These are phyloP conservation scores for Heliconius erato DNA, from an alignment of 2,888 invertebrate species.

Conservation along the genomic window DNA sequence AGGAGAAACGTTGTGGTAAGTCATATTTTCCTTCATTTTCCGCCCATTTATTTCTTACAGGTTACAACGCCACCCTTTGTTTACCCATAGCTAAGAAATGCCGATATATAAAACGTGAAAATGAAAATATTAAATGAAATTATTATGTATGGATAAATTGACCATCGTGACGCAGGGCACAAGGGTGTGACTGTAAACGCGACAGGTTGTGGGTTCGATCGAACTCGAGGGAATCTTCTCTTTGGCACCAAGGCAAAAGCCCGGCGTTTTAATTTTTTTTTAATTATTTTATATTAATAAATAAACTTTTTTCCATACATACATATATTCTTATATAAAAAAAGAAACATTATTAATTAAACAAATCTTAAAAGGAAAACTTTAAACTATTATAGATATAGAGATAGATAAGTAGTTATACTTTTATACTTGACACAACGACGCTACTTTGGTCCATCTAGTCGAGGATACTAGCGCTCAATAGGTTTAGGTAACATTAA, in stretches of 20 bases:
- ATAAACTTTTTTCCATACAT: no score
- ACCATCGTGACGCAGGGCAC: no score
- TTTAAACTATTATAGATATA: background rate
- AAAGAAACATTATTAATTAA: background rate
- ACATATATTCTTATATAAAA: background rate
- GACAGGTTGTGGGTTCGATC: no score
- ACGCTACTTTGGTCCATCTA: constrained; percentile 16
- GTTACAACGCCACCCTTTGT: background rate
- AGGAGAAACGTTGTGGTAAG: background rate
- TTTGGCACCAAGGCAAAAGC: no score
- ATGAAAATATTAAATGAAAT: background rate
- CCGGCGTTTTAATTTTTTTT: no score
- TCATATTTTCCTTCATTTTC: constrained; percentile 1
- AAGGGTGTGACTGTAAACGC: no score
- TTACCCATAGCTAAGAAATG: background rate
- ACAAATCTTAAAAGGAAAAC: background rate
- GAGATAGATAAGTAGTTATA: background rate
- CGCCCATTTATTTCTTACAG: background rate
- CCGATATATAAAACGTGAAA: background rate
- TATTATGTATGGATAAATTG: background rate
- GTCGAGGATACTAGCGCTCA: constrained; percentile 24
- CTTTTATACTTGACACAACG: background rate
- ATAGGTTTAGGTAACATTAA: constrained; percentile 20
- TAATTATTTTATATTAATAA: background rate
- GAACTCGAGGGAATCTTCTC: no score